Percentiles rank a stretch among this genome's conserved stretches.
These are phyloP conservation scores for Laticauda laticaudata DNA, from an alignment of 2,113 vertebrate genomes.

Conservation along the genomic window DNA sequence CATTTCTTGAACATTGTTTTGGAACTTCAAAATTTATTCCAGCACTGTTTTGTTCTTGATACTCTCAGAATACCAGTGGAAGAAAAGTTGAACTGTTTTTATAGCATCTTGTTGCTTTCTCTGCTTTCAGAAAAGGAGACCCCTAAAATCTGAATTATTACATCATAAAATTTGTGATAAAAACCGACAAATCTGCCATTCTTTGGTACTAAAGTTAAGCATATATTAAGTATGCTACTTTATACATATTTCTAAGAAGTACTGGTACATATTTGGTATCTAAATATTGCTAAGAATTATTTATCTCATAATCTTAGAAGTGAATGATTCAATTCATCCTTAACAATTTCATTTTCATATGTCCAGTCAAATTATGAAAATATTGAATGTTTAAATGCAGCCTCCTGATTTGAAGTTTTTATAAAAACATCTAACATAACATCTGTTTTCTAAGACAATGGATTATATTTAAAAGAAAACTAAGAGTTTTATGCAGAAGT, in stretches of 20 bases:
- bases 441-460: slow-evolving; percentile 59
- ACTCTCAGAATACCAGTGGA: not conserved
- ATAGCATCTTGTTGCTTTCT: not conserved
- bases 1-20: not conserved
- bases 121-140: not conserved
- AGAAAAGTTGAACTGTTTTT: not conserved
- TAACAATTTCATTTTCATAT: not conserved
- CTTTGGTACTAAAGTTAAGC: not conserved
- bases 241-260: not conserved
- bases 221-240: not conserved
- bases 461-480: slow-evolving; percentile 37
- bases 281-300: not conserved
- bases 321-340: not conserved
- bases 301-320: not conserved
- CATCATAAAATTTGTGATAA: not conserved
- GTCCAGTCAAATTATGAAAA: not conserved
- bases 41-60: not conserved
- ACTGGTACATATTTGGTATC: not conserved
- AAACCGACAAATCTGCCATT: not conserved
- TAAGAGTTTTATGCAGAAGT: slow-evolving; percentile 51
- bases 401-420: slow-evolving; percentile 32
- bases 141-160: not conserved
- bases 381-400: slow-evolving; percentile 14
- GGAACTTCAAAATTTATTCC: not conserved
- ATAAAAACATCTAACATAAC: slow-evolving; percentile 43